Evolutionary conservation across 2,797 vertebrate genomes (phyloP).

Genomic region (Eidolon dupreanum): DNA sequence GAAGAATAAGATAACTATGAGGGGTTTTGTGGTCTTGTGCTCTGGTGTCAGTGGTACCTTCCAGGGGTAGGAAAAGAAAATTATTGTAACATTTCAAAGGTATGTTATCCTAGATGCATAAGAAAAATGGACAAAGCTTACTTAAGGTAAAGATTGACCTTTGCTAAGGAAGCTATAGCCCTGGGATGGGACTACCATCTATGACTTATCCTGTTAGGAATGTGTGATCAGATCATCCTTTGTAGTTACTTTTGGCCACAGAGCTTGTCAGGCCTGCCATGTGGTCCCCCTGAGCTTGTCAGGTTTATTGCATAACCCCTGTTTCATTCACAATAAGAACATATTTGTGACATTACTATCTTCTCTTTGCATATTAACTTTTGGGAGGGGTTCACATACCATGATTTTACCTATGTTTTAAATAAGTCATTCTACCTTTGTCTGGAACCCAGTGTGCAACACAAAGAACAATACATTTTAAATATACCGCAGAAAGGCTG

Average conservation of each 20-base stretch:
- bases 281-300: background rate
- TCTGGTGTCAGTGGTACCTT: background rate
- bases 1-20: no score
- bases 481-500: background rate
- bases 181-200: background rate
- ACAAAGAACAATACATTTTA: background rate
- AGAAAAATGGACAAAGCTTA: background rate
- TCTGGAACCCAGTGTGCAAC: background rate
- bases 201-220: background rate
- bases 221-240: background rate
- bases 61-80: background rate
- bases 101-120: background rate
- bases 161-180: background rate
- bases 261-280: background rate
- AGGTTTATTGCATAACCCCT: background rate
- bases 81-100: background rate
- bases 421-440: background rate
- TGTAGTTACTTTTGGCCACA: background rate
- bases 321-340: background rate
- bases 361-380: conserved; percentile 16
- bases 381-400: background rate
- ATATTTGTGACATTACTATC: background rate
- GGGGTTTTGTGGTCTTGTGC: background rate
- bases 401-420: background rate
- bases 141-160: background rate